These are phyloP conservation scores for Catocala sponsa DNA, from an alignment of 2,888 invertebrate species.

Conservation along the genomic window DNA sequence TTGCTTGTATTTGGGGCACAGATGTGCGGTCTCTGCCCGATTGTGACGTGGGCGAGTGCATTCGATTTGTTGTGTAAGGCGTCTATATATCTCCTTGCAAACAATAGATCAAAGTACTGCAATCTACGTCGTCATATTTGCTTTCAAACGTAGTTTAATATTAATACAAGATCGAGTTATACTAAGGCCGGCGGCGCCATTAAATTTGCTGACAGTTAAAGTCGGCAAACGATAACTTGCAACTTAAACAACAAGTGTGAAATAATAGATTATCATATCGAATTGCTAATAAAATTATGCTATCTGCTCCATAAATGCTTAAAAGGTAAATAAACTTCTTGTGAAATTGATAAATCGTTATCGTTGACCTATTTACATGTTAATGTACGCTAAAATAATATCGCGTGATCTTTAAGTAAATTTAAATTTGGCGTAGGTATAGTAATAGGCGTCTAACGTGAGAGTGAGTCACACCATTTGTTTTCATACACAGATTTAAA, in stretches of 20 bases:
- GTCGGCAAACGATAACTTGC: constrained; percentile 3
- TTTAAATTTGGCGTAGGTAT: constrained; percentile 36
- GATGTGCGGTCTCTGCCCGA: constrained; percentile 64
- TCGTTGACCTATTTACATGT: constrained; percentile 37
- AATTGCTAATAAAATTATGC: not conserved
- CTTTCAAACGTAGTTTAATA: constrained; percentile 3
- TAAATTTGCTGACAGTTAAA: constrained; percentile 35
- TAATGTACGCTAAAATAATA: constrained; percentile 31
- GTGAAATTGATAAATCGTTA: constrained; percentile 21
- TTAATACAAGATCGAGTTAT: constrained; percentile 35
- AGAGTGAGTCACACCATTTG: constrained; percentile 38
- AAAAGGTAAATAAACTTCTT: constrained; percentile 10
- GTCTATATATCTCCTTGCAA: constrained; percentile 28
- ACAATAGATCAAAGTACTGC: constrained; percentile 14
- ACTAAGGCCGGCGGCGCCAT: constrained; percentile 39
- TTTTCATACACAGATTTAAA: constrained; percentile 16
- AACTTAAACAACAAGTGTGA: not conserved
- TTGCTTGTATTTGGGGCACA: constrained; percentile 75
- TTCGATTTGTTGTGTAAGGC: constrained; percentile 47
- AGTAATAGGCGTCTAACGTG: constrained; percentile 32
- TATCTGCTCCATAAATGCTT: constrained; percentile 22
- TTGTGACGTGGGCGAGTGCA: constrained; percentile 62
- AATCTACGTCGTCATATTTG: not conserved
- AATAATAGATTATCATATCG: not conserved
- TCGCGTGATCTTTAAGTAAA: constrained; percentile 26